Evolutionary conservation across 2,797 vertebrate genomes (phyloP).

Genomic region (Alca torda): DNA sequence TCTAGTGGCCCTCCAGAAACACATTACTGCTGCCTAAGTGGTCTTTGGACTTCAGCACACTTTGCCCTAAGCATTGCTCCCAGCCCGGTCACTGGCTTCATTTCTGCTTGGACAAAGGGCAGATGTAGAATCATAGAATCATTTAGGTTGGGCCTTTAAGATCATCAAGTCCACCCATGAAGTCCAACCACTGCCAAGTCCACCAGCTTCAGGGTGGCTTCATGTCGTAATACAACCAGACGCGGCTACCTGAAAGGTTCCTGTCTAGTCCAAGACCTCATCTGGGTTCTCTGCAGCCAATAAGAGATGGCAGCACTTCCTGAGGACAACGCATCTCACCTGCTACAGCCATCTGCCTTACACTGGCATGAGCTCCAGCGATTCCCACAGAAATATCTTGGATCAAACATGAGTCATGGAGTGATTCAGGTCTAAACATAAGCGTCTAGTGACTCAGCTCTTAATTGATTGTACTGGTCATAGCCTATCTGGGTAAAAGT

Average conservation of each 20-base stretch:
- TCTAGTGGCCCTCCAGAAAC: not conserved
- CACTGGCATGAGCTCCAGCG: not conserved
- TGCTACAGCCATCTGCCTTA: not conserved
- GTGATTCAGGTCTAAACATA: not conserved
- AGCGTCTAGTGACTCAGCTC: not conserved
- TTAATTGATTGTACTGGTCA: not conserved
- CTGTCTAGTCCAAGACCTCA: not conserved
- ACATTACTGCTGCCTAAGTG: not conserved
- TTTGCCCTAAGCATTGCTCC: not conserved
- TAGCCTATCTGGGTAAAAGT: not conserved
- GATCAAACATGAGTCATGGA: conserved; percentile 14
- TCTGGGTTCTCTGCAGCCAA: not conserved
- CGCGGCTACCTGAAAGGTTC: not conserved
- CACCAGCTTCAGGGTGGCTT: not conserved
- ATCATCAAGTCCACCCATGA: not conserved
- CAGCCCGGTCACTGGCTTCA: not conserved
- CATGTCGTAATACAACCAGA: fast-evolving
- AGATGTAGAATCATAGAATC: not conserved
- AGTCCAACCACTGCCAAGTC: not conserved
- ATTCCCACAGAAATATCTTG: not conserved
- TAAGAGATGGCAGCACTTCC: not conserved
- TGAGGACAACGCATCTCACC: not conserved
- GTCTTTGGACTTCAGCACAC: not conserved
- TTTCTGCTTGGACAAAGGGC: not conserved
- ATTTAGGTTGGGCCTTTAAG: not conserved